Percentiles rank a stretch among this genome's conserved stretches.
Conservation (phyloP, 2,888 invertebrate species). For the Dolichopus griseipennis region DNA sequence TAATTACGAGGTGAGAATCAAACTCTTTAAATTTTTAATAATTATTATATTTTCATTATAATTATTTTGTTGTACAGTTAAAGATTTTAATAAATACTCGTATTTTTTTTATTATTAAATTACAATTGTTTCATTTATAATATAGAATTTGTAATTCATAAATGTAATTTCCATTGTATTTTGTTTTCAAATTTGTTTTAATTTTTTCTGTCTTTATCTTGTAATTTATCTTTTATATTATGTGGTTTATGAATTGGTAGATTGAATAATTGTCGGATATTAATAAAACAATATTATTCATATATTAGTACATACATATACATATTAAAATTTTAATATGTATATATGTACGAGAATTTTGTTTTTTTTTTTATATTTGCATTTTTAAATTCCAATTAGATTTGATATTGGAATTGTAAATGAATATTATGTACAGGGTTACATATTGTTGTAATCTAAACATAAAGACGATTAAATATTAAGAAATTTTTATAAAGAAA, state of each 20-base stretch:
- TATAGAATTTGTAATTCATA: background rate
- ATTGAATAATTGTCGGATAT: background rate
- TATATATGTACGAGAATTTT: background rate
- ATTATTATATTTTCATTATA: background rate
- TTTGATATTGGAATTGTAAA: too few species aligned
- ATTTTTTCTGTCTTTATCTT: background rate
- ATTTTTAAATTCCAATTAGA: too few species aligned
- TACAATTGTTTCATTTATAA: too few species aligned
- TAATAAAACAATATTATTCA: slow-evolving; percentile 33
- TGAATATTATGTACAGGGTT: too few species aligned
- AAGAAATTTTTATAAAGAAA: too few species aligned
- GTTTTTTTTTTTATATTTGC: too few species aligned
- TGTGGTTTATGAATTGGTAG: background rate
- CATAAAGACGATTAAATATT: too few species aligned
- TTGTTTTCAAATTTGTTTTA: too few species aligned
- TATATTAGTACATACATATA: background rate
- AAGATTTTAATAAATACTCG: too few species aligned
- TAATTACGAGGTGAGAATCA: background rate
- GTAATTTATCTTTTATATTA: background rate
- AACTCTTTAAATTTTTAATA: background rate
- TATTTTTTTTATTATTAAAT: too few species aligned
- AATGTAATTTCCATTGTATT: background rate
- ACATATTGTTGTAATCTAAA: too few species aligned
- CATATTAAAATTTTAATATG: background rate
- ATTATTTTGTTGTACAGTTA: too few species aligned